phyloP scores from a whole-genome alignment of 2,797 vertebrate genomes.

The Nothura maculosa region DNA sequence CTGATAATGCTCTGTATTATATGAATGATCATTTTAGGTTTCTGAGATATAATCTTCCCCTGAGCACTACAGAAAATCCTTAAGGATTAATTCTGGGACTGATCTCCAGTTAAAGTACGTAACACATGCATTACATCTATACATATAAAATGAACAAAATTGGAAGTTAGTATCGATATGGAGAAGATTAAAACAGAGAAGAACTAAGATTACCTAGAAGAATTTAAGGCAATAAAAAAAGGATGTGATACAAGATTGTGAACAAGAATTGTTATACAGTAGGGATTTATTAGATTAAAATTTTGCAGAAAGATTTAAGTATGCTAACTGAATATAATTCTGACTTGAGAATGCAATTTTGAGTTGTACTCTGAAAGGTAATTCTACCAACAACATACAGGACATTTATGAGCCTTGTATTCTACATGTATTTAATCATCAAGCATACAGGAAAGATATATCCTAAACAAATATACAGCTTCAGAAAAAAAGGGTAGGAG shows the following conservation, averaged over 20 bases:
- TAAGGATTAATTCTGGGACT: slow-evolving; percentile 34
- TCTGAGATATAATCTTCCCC: background rate
- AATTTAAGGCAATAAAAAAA: background rate
- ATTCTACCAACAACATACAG: background rate
- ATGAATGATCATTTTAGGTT: background rate
- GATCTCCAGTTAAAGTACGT: background rate
- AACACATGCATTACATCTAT: background rate
- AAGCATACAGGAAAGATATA: background rate
- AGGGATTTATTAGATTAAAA: background rate
- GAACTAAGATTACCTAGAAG: background rate
- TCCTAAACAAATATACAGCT: background rate
- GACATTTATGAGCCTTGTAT: background rate
- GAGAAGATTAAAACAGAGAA: background rate
- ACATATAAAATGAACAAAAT: slow-evolving; percentile 18
- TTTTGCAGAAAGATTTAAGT: background rate
- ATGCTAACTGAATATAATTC: background rate
- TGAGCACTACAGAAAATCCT: background rate
- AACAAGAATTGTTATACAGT: background rate
- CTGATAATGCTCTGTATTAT: background rate
- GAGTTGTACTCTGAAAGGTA: background rate
- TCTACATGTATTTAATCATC: background rate
- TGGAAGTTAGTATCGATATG: slow-evolving; percentile 13
- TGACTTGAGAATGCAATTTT: background rate
- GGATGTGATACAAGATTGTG: background rate
- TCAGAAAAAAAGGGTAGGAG: background rate